Percentiles rank a stretch among this genome's conserved stretches.
Evolutionary conservation across 2,888 invertebrate genomes (phyloP).

Genomic region (Platycheirus albimanus): DNA sequence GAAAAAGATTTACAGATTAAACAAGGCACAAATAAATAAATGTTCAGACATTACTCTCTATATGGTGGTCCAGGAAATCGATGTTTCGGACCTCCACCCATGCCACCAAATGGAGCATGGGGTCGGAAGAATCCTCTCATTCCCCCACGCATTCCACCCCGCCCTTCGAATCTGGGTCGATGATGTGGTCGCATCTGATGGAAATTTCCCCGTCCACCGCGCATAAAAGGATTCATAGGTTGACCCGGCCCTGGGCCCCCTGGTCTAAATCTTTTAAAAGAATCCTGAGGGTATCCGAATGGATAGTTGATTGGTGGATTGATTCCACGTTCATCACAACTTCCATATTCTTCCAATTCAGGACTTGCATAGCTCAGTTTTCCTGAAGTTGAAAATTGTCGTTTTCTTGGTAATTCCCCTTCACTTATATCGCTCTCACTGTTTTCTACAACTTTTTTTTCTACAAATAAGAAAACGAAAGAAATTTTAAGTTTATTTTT

Average conservation of each 20-base stretch:
- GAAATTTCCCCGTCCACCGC: constrained; percentile 75
- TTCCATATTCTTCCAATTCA: constrained; percentile 20
- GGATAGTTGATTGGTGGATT: constrained; percentile 29
- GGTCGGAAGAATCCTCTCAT: constrained; percentile 62
- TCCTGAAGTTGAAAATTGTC: background rate
- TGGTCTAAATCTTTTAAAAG: constrained; percentile 74
- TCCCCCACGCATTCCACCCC: constrained; percentile 69
- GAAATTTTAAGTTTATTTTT: background rate
- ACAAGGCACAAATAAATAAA: background rate
- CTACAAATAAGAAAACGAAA: constrained; percentile 4
- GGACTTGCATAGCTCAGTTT: constrained; percentile 22
- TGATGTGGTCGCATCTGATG: constrained; percentile 72
- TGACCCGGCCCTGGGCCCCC: no score
- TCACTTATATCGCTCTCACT: constrained; percentile 54
- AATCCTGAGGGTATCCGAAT: constrained; percentile 55
- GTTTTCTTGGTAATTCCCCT: constrained; percentile 21
- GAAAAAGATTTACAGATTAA: constrained; percentile 7
- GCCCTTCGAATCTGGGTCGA: constrained; percentile 57
- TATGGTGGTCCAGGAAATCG: constrained; percentile 52
- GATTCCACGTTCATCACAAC: constrained; percentile 27
- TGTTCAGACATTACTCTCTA: constrained; percentile 38
- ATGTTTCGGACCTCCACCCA: constrained; percentile 43
- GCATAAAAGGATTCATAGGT: constrained; percentile 76
- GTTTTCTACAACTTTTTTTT: constrained; percentile 7
- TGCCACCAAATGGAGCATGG: constrained; percentile 40